Base-by-base conservation (phyloP, 2,888 invertebrate genomes). In the Ochropleura leucogaster region DNA sequence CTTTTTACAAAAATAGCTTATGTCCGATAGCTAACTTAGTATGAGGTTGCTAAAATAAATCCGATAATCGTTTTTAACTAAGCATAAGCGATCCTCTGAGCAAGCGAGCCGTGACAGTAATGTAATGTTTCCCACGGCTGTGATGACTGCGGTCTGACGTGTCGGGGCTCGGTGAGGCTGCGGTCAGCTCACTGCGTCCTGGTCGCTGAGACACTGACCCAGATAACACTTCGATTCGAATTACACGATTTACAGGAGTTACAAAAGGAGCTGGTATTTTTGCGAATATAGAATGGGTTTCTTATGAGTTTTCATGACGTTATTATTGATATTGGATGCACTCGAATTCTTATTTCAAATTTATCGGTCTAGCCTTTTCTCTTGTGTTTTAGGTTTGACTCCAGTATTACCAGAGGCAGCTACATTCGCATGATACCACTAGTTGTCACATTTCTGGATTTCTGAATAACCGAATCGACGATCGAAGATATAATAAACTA, bases 141-240 rank as follows among this genome's bases (percentile, higher is more conserved):
- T 42, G 20, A 12, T 14, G 66, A 8, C 59, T 76, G 86, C 75
- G 82, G 80, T 74, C 72, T 47, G 80, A 62, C 78, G 78, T 65
- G 76, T 46, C 16, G 72, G 66, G 57, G 3, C 42, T 30, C 60
- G 51, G 68, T 9, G 46, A 47, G 63, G 68, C 74, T 85, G 87
- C 81, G 84, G 88, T 85, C 83, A 77, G 83, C 66, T 57, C 1
- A 46, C 82, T 72, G 73, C 46, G 74, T 78, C 84, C 84, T 85
- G 76, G 40, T 77, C 69, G n/a, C 60, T 76, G 84, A 75, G 73
- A 88, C 69, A 88, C 85, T 89, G 89, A 88, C 91, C 90, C 77
- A 88, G 68, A 88, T 87, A 79, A 42, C 68, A 69, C 65, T 76
- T 77, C 67, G 47, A 47, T 3, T 68, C 51, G 20, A 8, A 30